These are phyloP conservation scores for Mormyrops attenuatus DNA, from an alignment of 2,797 vertebrate species.

Conservation along the genomic window DNA sequence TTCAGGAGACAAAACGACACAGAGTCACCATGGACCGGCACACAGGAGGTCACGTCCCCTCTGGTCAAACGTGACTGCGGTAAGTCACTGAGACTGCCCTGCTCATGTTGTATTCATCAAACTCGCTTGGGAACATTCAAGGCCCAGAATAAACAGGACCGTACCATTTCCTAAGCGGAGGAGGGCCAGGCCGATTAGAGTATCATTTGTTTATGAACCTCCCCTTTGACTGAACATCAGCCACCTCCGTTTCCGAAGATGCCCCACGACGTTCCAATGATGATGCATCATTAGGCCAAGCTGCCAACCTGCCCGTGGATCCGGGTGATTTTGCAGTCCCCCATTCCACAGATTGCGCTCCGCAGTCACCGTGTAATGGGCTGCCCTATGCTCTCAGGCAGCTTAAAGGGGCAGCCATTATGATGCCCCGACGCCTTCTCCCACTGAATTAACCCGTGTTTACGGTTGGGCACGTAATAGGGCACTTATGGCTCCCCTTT, in stretches of 20 bases:
- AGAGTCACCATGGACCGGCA: neutral
- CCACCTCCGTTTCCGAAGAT: neutral
- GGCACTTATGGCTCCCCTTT: neutral
- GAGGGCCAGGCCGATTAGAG: neutral
- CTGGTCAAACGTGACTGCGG: neutral
- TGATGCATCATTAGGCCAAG: neutral
- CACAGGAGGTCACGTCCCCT: neutral
- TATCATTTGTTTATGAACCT: neutral
- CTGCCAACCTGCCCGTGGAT: neutral
- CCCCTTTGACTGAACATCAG: neutral
- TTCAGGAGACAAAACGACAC: neutral
- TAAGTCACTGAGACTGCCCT: neutral
- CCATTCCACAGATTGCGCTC: neutral
- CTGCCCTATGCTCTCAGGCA: neutral
- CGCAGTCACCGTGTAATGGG: neutral
- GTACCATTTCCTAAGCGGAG: neutral
- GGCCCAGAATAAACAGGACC: neutral
- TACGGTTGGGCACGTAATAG: neutral
- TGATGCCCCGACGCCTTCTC: neutral
- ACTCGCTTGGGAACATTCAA: neutral
- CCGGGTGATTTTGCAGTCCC: neutral
- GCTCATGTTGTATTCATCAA: neutral
- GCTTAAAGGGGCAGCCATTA: conserved; percentile 4
- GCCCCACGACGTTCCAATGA: neutral
- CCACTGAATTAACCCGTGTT: neutral